Conservation (phyloP, 2,888 invertebrate species). For the Pyralis farinalis region DNA sequence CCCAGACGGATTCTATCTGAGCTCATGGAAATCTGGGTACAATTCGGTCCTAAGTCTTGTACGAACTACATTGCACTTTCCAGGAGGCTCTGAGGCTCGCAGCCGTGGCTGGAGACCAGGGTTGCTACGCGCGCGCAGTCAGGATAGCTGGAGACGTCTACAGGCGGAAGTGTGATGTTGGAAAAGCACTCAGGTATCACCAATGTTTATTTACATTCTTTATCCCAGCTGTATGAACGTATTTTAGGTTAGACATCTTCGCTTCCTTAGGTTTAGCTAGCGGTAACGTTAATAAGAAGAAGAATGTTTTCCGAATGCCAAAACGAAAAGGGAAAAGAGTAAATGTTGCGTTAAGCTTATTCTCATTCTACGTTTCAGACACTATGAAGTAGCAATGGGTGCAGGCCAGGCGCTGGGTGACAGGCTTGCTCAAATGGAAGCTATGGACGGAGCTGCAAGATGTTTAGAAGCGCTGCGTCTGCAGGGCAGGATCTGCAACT, state of each 20-base stretch:
- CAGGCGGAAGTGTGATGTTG: constrained; percentile 90
- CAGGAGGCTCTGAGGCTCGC: constrained; percentile 90
- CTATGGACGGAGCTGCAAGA: constrained; percentile 93
- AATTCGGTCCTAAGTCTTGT: too few relatives aligned
- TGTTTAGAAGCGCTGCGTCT: constrained; percentile 88
- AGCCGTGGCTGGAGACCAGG: constrained; percentile 91
- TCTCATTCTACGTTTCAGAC: constrained; percentile 76
- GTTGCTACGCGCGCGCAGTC: constrained; percentile 90
- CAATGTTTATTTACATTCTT: not conserved
- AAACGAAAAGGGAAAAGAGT: too few relatives aligned
- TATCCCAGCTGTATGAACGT: not conserved
- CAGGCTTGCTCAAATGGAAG: constrained; percentile 93
- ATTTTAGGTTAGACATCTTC: too few relatives aligned
- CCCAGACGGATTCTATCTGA: too few relatives aligned
- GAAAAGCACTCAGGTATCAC: constrained; percentile 77
- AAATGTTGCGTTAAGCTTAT: too few relatives aligned
- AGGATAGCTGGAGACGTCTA: constrained; percentile 93
- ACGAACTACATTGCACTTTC: too few relatives aligned
- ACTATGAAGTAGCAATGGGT: constrained; percentile 94
- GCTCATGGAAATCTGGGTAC: too few relatives aligned
- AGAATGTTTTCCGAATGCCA: too few relatives aligned
- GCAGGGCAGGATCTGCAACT: constrained; percentile 93
- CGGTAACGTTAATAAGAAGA: too few relatives aligned
- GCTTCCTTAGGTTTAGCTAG: too few relatives aligned
- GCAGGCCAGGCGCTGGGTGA: constrained; percentile 90